These are phyloP conservation scores for Goniozus legneri DNA, from an alignment of 1,140 invertebrate species.

Conservation along the genomic window DNA sequence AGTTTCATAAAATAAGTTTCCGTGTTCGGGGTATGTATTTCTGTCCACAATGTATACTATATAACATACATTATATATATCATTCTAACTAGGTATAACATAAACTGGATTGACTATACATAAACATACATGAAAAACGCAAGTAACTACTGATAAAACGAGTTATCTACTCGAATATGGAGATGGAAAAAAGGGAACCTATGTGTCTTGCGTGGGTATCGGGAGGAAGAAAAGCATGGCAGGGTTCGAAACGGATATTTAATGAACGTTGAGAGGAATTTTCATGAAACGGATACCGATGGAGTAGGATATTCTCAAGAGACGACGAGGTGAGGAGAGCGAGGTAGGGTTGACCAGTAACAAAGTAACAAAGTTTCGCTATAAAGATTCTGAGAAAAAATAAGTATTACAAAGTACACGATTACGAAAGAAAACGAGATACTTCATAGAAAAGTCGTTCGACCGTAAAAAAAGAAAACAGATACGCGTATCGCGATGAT, in stretches of 20 bases:
- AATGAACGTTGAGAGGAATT: too few species aligned
- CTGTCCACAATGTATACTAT: slow-evolving; percentile 16
- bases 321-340: slow-evolving; percentile 14
- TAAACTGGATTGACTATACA: slow-evolving; percentile 39
- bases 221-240: too few species aligned
- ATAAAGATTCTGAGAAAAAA: slow-evolving; percentile 3
- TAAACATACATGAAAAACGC: slow-evolving; percentile 39
- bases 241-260: too few species aligned
- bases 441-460: too few species aligned
- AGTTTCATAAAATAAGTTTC: too few species aligned
- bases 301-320: not conserved
- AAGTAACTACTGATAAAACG: slow-evolving; percentile 22
- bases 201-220: too few species aligned
- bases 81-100: slow-evolving; percentile 14
- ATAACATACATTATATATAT: slow-evolving; percentile 16
- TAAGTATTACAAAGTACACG: not conserved
- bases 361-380: slow-evolving; percentile 15
- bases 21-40: too few species aligned
- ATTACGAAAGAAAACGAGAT: too few species aligned
- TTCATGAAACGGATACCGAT: not conserved
- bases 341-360: slow-evolving; percentile 13
- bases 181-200: too few species aligned
- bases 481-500: too few species aligned
- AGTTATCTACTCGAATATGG: too few species aligned
- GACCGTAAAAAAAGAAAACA: too few species aligned